A percentile compares a stretch with the other conserved stretches of the same genome.
Conservation (phyloP, 2,113 vertebrate genomes). For the Rallus limicola region DNA sequence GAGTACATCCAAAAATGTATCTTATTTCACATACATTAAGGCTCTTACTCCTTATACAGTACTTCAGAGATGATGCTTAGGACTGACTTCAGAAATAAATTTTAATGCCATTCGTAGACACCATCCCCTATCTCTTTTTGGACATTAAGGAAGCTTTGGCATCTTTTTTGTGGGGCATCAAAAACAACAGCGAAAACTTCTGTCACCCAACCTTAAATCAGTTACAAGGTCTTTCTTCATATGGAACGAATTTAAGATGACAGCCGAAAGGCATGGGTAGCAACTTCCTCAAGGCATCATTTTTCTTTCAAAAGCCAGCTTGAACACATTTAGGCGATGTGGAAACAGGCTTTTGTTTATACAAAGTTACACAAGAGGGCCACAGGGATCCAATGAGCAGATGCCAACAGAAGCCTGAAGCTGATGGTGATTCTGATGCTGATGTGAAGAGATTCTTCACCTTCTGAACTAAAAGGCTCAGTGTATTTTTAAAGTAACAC, state of each 20-base stretch:
- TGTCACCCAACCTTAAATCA: background rate
- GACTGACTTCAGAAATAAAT: background rate
- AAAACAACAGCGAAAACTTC: background rate
- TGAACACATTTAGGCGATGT: background rate
- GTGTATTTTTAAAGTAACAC: background rate
- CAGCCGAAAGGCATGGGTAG: background rate
- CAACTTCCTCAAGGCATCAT: background rate
- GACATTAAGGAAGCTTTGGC: background rate
- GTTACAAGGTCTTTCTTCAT: background rate
- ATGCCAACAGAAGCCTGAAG: background rate
- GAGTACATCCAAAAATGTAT: background rate
- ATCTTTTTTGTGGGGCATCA: background rate
- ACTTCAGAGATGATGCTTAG: background rate
- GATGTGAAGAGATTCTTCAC: background rate
- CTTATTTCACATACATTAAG: background rate
- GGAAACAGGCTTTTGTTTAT: background rate
- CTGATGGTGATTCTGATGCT: background rate
- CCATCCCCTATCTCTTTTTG: fast-evolving
- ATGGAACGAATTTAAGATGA: background rate
- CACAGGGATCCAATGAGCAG: background rate
- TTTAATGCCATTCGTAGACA: background rate
- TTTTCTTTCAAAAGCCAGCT: background rate
- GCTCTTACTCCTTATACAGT: background rate
- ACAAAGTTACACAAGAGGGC: background rate
- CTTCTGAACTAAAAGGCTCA: background rate